Evolutionary conservation across 2,113 vertebrate genomes (phyloP).

Genomic region (Pithys albifrons): DNA sequence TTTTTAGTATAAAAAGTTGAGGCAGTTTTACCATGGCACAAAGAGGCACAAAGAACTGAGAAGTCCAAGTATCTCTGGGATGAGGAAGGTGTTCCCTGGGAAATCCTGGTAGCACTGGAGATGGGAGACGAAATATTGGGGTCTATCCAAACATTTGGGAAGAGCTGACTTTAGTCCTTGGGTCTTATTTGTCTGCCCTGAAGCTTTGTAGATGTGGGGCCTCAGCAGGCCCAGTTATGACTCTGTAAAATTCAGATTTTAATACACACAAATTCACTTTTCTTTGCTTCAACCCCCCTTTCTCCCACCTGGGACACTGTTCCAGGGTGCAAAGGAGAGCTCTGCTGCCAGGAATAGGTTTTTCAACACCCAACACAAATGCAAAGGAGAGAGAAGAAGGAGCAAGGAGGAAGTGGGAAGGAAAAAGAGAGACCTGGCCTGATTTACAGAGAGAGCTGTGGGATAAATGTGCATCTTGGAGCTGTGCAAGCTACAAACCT

Average conservation of each 20-base stretch:
- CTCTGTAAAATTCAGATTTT: not conserved
- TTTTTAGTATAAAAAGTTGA: not conserved
- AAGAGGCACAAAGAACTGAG: fast-evolving
- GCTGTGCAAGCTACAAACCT: not conserved
- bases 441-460: conserved; percentile 33
- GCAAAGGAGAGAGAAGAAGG: conserved; percentile 31
- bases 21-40: fast-evolving
- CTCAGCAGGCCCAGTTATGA: not conserved
- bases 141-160: not conserved
- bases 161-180: not conserved
- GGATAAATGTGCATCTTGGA: not conserved
- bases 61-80: fast-evolving
- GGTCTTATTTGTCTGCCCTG: not conserved
- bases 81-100: not conserved
- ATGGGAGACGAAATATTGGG: not conserved
- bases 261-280: not conserved
- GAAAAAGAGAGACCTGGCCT: conserved; percentile 38
- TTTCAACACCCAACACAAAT: not conserved
- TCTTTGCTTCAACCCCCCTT: not conserved
- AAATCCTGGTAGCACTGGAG: fast-evolving
- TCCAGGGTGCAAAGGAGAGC: not conserved
- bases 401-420: conserved; percentile 33
- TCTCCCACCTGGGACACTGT: not conserved
- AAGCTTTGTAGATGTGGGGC: not conserved
- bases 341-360: not conserved